Conservation (phyloP, 2,113 vertebrate species). For the Actenoides hombroni region DNA sequence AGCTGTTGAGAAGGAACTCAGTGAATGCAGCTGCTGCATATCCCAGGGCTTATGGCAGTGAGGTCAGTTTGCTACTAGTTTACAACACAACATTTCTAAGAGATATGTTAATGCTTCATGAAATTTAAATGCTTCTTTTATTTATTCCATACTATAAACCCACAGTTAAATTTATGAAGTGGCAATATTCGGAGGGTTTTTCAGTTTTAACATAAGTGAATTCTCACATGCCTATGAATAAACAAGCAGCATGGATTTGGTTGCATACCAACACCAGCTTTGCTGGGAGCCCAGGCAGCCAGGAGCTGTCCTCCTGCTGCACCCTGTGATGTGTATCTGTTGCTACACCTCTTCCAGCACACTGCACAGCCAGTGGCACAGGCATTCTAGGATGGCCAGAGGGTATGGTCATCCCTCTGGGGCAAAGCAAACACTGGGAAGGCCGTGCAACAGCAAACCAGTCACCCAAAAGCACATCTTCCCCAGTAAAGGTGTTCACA, state of each 20-base stretch:
- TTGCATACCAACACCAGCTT: background rate
- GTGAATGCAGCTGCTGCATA: background rate
- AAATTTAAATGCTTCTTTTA: constrained; percentile 33
- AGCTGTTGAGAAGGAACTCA: background rate
- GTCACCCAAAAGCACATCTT: background rate
- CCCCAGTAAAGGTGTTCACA: background rate
- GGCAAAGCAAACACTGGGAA: background rate
- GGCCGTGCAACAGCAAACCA: background rate
- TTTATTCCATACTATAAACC: background rate
- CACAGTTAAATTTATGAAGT: background rate
- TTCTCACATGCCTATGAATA: background rate
- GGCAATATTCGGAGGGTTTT: background rate
- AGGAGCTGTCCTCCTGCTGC: background rate
- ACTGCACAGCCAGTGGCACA: fast-evolving
- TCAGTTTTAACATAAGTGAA: background rate
- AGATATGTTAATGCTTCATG: constrained; percentile 25
- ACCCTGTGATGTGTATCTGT: background rate
- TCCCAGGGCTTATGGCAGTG: constrained; percentile 1
- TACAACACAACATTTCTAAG: constrained; percentile 10
- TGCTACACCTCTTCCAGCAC: background rate
- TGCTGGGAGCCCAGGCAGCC: background rate
- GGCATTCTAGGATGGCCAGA: background rate
- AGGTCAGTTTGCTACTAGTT: constrained; percentile 21
- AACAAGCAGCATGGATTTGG: background rate
- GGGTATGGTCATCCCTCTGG: background rate